phyloP scores from a whole-genome alignment of 1,140 invertebrate species.

The Oryzaephilus surinamensis region DNA sequence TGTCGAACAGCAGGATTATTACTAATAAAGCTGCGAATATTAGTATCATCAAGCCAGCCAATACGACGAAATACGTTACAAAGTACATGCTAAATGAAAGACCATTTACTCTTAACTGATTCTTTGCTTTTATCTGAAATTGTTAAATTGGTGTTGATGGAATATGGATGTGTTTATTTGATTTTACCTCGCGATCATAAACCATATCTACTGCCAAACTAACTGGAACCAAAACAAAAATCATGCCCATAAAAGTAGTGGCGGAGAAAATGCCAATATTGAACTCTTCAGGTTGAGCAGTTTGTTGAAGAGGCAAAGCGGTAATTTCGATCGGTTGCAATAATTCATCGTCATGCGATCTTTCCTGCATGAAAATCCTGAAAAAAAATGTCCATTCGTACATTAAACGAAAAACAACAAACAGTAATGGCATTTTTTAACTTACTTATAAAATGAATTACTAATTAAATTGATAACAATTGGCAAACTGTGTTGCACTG shows the following conservation, averaged over 20 bases:
- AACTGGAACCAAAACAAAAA: constrained; percentile 64
- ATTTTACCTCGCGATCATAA: constrained; percentile 66
- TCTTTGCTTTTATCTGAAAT: constrained; percentile 68
- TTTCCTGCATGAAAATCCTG: constrained; percentile 27
- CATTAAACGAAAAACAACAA: not conserved
- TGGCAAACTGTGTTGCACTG: constrained; percentile 66
- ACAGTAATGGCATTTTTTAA: constrained; percentile 1
- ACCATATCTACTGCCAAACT: constrained; percentile 72
- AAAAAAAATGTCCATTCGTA: constrained; percentile 12
- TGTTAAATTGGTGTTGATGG: not conserved
- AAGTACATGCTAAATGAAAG: constrained; percentile 69
- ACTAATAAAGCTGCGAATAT: constrained; percentile 54
- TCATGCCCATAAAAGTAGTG: constrained; percentile 65
- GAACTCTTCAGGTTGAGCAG: constrained; percentile 55
- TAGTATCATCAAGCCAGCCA: constrained; percentile 57
- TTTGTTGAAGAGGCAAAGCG: constrained; percentile 60
- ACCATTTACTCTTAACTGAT: constrained; percentile 73
- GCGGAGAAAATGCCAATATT: constrained; percentile 60
- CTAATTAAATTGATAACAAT: constrained; percentile 63
- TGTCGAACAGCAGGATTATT: constrained; percentile 56
- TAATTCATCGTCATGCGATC: constrained; percentile 16
- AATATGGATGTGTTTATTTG: constrained; percentile 1
- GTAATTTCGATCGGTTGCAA: constrained; percentile 40
- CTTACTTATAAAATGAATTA: constrained; percentile 51
- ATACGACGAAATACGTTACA: constrained; percentile 59